phyloP scores from a whole-genome alignment of 2,888 invertebrate species.

The Lomographa bimaculata region DNA sequence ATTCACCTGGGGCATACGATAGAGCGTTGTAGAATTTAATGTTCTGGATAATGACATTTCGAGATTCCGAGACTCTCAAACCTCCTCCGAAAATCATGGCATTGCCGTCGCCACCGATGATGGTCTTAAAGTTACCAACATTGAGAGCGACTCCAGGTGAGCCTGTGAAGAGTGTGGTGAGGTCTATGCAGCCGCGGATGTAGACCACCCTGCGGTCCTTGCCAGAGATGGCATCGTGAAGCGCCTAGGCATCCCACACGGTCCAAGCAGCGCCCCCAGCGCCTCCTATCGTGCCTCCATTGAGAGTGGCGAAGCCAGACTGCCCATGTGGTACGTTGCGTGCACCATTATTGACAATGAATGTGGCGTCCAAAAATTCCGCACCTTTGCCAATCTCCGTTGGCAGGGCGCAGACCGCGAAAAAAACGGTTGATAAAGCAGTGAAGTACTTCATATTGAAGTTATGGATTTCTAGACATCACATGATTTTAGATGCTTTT shows the following conservation, averaged over 20 bases:
- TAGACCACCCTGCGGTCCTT: constrained; percentile 9
- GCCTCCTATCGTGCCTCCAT: constrained; percentile 25
- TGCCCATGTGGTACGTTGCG: not conserved
- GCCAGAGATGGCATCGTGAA: constrained; percentile 18
- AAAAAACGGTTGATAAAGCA: too few relatives aligned
- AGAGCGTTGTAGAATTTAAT: constrained; percentile 17
- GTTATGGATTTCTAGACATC: too few relatives aligned
- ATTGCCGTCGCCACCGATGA: constrained; percentile 22
- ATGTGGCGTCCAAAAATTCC: too few relatives aligned
- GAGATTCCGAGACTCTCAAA: not conserved
- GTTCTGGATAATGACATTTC: constrained; percentile 13
- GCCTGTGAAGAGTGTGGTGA: constrained; percentile 14
- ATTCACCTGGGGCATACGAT: constrained; percentile 12
- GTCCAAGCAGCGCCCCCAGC: constrained; percentile 23
- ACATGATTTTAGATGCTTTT: too few relatives aligned
- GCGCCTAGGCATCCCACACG: constrained; percentile 23
- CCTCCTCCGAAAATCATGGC: constrained; percentile 18
- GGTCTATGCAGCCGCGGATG: constrained; percentile 26
- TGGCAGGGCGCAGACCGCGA: too few relatives aligned
- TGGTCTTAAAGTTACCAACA: constrained; percentile 23
- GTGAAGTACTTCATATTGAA: too few relatives aligned
- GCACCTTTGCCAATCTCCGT: too few relatives aligned
- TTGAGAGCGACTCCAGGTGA: constrained; percentile 27
- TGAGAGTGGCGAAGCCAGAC: constrained; percentile 16
- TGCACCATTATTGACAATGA: too few relatives aligned